Evolutionary conservation across 2,888 invertebrate genomes (phyloP), one percentile per base, ranked within the genome.

Genomic region (Clusia tigrina): DNA sequence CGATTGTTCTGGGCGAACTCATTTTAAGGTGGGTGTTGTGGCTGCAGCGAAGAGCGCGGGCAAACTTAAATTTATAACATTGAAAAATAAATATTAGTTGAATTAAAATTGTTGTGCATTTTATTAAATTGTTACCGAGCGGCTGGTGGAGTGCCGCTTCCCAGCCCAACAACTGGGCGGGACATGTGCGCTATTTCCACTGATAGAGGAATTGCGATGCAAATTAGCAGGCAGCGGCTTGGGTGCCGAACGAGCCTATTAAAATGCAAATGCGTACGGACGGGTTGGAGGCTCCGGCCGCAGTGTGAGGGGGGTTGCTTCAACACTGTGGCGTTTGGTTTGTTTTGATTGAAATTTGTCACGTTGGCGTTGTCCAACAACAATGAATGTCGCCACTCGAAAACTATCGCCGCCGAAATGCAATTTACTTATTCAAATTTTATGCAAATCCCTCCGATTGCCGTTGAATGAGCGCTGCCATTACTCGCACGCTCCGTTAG

Each of bases 361-460:
- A 25, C 20, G 18, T 38, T 56, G 20, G 52, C n/a, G 15, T 20
- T 37, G 12, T 6, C 32, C 10, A 22, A 12, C 10, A 37, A 15
- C 17, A n/a, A n/a, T n/a, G 2, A 18, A 54, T 57, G 54, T 54
- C 25, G 37, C 26, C 56, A 59, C 20, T 32, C 26, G 2, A 54
- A 51, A 61, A 70, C 66, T 68, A 68, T 55, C 42, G 42, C 63
- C 64, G 69, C 70, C 60, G 65, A 69, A 74, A 77, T 72, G 68
- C 75, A 80, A 79, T 81, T 78, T 78, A 74, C 71, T 74, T 81
- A 78, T 80, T 80, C 75, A 80, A 79, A 79, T 81, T 73, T 66
- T 72, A 78, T 80, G 81, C 74, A 81, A 75, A 80, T 79, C 67
- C 2, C 9, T n/a, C n/a, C 6, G 42, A 42, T 42, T 42, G 10